phyloP scores from a whole-genome alignment of 2,113 vertebrate species.

The Pogonocichla stellata region DNA sequence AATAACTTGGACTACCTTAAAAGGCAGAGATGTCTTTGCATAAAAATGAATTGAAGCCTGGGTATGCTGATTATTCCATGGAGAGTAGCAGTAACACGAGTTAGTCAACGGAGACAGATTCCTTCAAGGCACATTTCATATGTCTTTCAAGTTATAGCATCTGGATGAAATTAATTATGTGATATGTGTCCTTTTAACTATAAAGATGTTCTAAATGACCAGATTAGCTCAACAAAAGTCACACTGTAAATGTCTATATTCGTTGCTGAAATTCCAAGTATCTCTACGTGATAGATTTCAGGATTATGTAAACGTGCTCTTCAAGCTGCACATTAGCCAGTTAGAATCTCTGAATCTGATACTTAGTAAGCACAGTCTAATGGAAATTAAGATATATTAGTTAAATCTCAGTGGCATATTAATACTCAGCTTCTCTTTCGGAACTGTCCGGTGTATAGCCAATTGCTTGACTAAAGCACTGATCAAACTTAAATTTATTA shows the following conservation, averaged over 20 bases:
- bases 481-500: neutral
- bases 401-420: neutral
- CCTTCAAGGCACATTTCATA: neutral
- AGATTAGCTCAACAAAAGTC: neutral
- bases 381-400: neutral
- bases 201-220: neutral
- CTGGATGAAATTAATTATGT: neutral
- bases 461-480: neutral
- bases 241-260: neutral
- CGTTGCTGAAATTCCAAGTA: neutral
- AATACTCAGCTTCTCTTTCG: neutral
- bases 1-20: neutral
- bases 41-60: neutral
- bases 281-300: neutral
- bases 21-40: neutral
- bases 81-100: neutral
- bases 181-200: neutral
- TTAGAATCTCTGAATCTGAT: neutral
- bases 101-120: neutral
- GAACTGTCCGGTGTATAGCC: neutral
- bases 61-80: neutral
- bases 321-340: neutral
- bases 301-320: neutral
- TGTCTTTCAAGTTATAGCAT: neutral
- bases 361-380: neutral